A percentile compares a stretch with the other conserved stretches of the same genome.
phyloP scores from a whole-genome alignment of 1,140 invertebrate genomes.

The Drosophila pectinifera region DNA sequence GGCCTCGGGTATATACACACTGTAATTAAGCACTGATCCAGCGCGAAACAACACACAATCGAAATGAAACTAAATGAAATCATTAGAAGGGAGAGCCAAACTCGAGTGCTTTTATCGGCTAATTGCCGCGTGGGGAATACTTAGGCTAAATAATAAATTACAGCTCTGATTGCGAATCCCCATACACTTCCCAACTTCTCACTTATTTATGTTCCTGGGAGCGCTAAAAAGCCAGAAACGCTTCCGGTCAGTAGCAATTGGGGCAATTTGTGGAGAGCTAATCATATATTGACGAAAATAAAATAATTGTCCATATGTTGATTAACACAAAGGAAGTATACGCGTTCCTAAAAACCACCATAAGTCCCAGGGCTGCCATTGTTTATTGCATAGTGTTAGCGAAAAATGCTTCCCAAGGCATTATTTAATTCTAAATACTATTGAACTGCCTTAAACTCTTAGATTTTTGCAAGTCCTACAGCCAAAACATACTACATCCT shows the following conservation, averaged over 20 bases:
- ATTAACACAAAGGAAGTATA: not conserved
- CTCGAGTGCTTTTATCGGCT: slow-evolving; percentile 67
- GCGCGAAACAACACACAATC: slow-evolving; percentile 24
- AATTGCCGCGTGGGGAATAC: slow-evolving; percentile 67
- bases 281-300: slow-evolving; percentile 1
- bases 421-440: not conserved
- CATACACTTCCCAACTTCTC: slow-evolving; percentile 9
- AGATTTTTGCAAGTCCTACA: not conserved
- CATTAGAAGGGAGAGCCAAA: slow-evolving; percentile 50
- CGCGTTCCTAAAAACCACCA: not conserved
- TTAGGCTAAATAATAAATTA: slow-evolving; percentile 67
- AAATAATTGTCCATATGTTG: not conserved
- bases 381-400: not conserved
- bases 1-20: slow-evolving; percentile 19
- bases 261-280: not conserved
- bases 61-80: slow-evolving; percentile 65
- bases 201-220: not conserved
- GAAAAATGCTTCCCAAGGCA: not conserved
- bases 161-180: slow-evolving; percentile 36
- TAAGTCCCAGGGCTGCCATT: not conserved
- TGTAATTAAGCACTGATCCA: slow-evolving; percentile 54
- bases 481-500: too few relatives aligned
- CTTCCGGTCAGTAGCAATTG: slow-evolving; percentile 1
- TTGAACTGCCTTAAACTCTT: not conserved
- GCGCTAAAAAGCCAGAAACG: slow-evolving; percentile 1